A percentile compares a stretch with the other conserved stretches of the same genome.
These are phyloP conservation scores for Drosophila mayaguana DNA, from an alignment of 2,888 invertebrate genomes.

Conservation along the genomic window DNA sequence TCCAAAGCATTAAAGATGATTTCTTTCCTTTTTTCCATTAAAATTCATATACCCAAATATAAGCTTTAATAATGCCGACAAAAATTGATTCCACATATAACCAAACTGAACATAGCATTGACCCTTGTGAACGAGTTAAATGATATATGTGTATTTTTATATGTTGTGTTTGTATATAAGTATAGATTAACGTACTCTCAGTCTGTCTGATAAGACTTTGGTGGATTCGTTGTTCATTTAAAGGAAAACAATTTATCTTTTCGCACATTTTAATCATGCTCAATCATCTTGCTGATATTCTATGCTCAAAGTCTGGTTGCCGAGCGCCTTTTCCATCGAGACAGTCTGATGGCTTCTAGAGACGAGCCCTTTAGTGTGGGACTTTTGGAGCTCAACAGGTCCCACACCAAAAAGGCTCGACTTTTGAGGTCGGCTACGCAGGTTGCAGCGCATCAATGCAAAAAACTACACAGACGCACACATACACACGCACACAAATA, in stretches of 20 bases:
- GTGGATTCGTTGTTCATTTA: conserved; percentile 30
- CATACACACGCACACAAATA: conserved; percentile 14
- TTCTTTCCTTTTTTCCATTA: background rate
- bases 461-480: conserved; percentile 23
- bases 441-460: conserved; percentile 57
- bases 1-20: background rate
- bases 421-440: conserved; percentile 44
- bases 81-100: background rate
- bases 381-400: conserved; percentile 33
- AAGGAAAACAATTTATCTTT: conserved; percentile 67
- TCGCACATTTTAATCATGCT: conserved; percentile 72
- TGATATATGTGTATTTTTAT: background rate
- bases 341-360: conserved; percentile 6
- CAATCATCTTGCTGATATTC: conserved; percentile 47
- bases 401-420: conserved; percentile 35
- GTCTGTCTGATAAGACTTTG: conserved; percentile 5
- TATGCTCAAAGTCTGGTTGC: background rate
- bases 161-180: background rate
- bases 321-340: conserved; percentile 1
- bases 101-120: background rate
- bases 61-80: background rate
- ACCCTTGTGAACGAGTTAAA: background rate
- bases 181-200: background rate
- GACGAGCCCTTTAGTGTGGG: conserved; percentile 36
- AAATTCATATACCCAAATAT: background rate